Base-by-base conservation (phyloP, 2,113 vertebrate species). In the Tupaia tana region DNA sequence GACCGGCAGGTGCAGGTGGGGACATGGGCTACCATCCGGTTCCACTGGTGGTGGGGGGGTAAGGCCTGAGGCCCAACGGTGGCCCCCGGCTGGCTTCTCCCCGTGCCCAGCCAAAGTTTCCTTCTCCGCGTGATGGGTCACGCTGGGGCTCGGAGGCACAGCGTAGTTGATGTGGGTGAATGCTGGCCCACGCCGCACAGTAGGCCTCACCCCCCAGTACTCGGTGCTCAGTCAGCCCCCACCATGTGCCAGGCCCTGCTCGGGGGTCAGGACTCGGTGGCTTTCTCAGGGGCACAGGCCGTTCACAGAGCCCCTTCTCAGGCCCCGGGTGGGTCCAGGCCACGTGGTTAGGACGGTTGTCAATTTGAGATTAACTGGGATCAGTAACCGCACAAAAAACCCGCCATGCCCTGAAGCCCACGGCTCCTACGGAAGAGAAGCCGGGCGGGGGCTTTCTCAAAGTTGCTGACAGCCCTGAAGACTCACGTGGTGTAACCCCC, bases 361-460 rank as follows among this genome's bases (percentile, higher is more conserved):
- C 73, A 70, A 73, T 20, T 63, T 54, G 2, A 93, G 89, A 90
- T 90, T 92, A 77, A 95, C 43, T 58, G 86, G 78, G 91, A 88
- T 96, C 81, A 82, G 71, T 20, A 80, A 86, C 69, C 43, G 71
- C 74, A 79, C 81, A 73, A 81, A 73, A 74, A 74, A 24, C 43
- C 59, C 25, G 84, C 63, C 16, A 2, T 10, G 58, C 54, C 61
- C 70, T 58, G 71, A 92, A 93, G 71, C 56, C 43, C 58, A 31
- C 34, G 2, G 7, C 24, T 34, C 63, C 4, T 20, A 13, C 9
- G 20, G 15, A 59, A 79, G 89, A 91, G 88, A 70, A 34, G 13
- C 25, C 59, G 77, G 78, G 27, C 31, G 75, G 34, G 67, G 31
- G 63, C 2, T 16, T 91, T 78, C 69, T 86, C 31, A 19, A 29